These are phyloP conservation scores for Drosophila prostipennis DNA, from an alignment of 2,888 invertebrate species.

Conservation along the genomic window DNA sequence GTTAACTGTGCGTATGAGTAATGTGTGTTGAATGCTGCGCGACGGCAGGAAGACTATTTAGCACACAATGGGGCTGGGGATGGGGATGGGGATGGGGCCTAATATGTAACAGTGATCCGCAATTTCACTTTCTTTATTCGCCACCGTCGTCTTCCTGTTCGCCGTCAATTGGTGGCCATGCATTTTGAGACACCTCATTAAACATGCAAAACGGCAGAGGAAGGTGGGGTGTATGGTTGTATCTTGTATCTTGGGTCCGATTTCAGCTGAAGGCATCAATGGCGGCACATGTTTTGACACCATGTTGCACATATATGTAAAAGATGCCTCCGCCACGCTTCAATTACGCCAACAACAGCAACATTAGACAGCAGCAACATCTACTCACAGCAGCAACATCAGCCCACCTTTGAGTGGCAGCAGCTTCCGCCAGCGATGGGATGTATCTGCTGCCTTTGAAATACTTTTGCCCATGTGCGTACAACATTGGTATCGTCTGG, in stretches of 20 bases:
- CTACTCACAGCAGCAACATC: conserved; percentile 13
- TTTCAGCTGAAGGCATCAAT: conserved; percentile 39
- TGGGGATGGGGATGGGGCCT: conserved; percentile 53
- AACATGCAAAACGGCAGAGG: conserved; percentile 64
- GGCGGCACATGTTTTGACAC: conserved; percentile 62
- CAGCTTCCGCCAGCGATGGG: conserved; percentile 66
- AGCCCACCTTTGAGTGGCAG: conserved; percentile 45
- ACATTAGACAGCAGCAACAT: conserved; percentile 17
- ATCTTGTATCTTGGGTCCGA: conserved; percentile 8
- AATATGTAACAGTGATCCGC: conserved; percentile 61
- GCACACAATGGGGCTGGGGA: conserved; percentile 70
- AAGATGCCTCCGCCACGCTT: conserved; percentile 60
- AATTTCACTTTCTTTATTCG: conserved; percentile 65
- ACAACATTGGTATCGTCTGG: conserved; percentile 15
- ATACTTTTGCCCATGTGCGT: conserved; percentile 40
- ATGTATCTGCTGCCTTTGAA: conserved; percentile 42
- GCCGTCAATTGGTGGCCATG: conserved; percentile 65
- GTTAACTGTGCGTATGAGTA: conserved; percentile 76
- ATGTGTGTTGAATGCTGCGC: conserved; percentile 51
- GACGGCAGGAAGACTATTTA: conserved; percentile 69
- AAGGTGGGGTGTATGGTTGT: not conserved
- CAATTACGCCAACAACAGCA: conserved; percentile 60
- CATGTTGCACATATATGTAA: conserved; percentile 43
- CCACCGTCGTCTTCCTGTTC: conserved; percentile 57
- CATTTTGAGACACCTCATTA: conserved; percentile 73